Percentiles rank a stretch among this genome's conserved stretches.
phyloP scores from a whole-genome alignment of 2,888 invertebrate genomes.

The Caenorhabditis sinica region DNA sequence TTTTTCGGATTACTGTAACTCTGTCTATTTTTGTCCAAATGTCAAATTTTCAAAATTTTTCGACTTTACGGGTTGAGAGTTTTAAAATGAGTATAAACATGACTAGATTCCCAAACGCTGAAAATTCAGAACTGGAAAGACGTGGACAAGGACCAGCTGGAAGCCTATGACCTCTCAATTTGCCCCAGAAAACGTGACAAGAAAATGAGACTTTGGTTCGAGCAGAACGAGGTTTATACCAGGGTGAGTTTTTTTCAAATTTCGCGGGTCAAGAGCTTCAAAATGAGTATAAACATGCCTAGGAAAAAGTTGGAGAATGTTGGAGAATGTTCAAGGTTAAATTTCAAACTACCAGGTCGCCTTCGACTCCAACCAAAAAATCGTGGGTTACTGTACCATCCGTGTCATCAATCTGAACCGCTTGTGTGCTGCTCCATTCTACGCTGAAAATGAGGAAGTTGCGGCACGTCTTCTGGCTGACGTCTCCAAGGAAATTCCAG shows the following conservation, averaged over 20 bases:
- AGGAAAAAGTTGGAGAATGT: too few species aligned
- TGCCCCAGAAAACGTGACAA: slow-evolving; percentile 11
- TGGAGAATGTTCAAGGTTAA: too few species aligned
- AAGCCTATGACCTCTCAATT: slow-evolving; percentile 25
- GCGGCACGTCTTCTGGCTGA: slow-evolving; percentile 31
- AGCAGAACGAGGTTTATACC: slow-evolving; percentile 13
- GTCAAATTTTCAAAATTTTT: too few species aligned
- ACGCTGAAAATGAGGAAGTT: slow-evolving; percentile 35
- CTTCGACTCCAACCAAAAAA: slow-evolving; percentile 16
- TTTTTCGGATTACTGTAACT: too few species aligned
- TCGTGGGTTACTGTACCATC: slow-evolving; percentile 50
- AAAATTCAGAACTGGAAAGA: slow-evolving; percentile 23
- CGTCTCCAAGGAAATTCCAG: slow-evolving; percentile 5
- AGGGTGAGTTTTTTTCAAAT: not conserved
- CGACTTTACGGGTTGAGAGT: too few species aligned
- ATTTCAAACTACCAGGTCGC: slow-evolving; percentile 36
- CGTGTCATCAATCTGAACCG: slow-evolving; percentile 45
- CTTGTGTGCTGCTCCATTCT: slow-evolving; percentile 35
- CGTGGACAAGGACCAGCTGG: not conserved
- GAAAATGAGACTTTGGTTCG: slow-evolving; percentile 14
- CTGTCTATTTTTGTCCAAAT: too few species aligned
- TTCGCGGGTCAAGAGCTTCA: not conserved
- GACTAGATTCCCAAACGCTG: not conserved
- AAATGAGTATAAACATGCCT: too few species aligned
- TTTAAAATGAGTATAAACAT: too few species aligned